A percentile compares a stretch with the other conserved stretches of the same genome.
Conservation (phyloP, 2,113 vertebrate genomes). For the Chaetorhynchus papuensis region DNA sequence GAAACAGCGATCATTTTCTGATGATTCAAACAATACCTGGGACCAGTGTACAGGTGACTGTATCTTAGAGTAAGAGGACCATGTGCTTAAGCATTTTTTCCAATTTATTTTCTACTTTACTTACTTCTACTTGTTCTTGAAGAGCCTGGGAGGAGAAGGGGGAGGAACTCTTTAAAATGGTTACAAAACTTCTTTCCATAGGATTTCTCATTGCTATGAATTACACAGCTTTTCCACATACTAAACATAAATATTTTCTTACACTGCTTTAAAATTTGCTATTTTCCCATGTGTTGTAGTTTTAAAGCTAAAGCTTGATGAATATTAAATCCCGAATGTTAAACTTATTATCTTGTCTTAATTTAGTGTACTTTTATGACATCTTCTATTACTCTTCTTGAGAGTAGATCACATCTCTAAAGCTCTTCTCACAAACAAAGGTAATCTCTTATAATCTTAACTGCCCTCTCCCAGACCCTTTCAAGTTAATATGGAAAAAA, state of each 20-base stretch:
- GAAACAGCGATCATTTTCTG: background rate
- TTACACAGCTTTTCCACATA: background rate
- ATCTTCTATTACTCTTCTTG: background rate
- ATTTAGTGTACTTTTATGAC: background rate
- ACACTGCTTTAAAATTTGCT: background rate
- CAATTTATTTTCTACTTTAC: constrained; percentile 13
- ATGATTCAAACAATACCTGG: background rate
- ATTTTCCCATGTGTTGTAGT: background rate
- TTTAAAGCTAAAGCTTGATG: background rate
- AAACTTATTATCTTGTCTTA: background rate
- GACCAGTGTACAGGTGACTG: background rate
- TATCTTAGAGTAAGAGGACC: background rate
- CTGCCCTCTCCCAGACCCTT: background rate
- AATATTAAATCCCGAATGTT: background rate
- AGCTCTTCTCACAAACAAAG: background rate
- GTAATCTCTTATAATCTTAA: background rate
- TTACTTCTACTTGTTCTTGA: constrained; percentile 13
- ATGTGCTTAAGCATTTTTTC: background rate
- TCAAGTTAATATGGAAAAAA: background rate
- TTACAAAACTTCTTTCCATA: background rate
- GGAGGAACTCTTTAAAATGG: background rate
- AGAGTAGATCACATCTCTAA: background rate
- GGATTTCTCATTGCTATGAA: background rate
- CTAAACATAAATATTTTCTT: background rate
- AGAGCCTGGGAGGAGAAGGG: background rate